These are phyloP conservation scores for Drosophila micromelanica DNA, from an alignment of 1,140 invertebrate genomes.

Conservation along the genomic window DNA sequence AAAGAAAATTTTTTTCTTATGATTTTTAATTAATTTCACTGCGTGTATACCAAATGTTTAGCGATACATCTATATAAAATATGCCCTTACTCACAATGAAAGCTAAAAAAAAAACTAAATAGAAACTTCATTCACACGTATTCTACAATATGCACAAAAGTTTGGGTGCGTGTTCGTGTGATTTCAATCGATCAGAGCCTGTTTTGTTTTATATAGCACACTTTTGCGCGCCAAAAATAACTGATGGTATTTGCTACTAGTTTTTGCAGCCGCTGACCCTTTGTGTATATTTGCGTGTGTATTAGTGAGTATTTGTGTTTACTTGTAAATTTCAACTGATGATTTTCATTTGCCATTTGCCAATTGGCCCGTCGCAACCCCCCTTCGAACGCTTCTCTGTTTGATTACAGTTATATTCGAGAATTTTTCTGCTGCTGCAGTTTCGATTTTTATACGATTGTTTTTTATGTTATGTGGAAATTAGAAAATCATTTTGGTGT, in stretches of 20 bases:
- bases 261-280: slow-evolving; percentile 9
- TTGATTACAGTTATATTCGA: slow-evolving; percentile 26
- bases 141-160: slow-evolving; percentile 29
- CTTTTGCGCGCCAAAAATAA: slow-evolving; percentile 42
- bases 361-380: neutral
- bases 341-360: slow-evolving; percentile 43
- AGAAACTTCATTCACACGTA: slow-evolving; percentile 34
- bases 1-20: too few relatives aligned
- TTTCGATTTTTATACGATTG: slow-evolving; percentile 22
- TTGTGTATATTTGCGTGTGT: slow-evolving; percentile 7
- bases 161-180: slow-evolving; percentile 4
- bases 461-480: slow-evolving; percentile 70
- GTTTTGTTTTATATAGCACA: slow-evolving; percentile 33
- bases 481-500: slow-evolving; percentile 76
- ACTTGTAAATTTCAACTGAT: slow-evolving; percentile 68
- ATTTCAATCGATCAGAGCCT: neutral
- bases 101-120: slow-evolving; percentile 10
- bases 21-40: too few relatives aligned
- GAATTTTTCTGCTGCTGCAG: slow-evolving; percentile 16
- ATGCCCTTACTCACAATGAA: neutral
- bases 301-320: slow-evolving; percentile 17
- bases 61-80: neutral
- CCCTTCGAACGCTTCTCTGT: slow-evolving; percentile 9
- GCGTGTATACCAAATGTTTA: too few relatives aligned
- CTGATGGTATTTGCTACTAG: slow-evolving; percentile 23